These are phyloP conservation scores for Merluccius polli DNA, from an alignment of 2,797 vertebrate species.

Conservation along the genomic window DNA sequence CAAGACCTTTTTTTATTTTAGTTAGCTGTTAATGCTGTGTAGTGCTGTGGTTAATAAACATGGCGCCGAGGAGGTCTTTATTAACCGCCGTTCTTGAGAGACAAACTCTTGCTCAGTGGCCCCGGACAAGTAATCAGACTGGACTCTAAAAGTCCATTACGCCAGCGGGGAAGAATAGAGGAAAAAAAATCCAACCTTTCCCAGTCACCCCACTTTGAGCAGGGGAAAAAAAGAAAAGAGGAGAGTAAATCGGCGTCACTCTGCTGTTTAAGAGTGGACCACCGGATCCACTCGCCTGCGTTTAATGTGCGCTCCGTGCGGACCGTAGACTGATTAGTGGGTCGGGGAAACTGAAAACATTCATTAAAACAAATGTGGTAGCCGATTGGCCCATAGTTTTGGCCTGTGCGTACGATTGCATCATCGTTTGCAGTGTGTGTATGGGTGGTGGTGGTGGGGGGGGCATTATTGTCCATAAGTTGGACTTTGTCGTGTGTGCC, in stretches of 20 bases:
- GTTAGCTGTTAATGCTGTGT: constrained; percentile 29
- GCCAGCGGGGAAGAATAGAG: constrained; percentile 45
- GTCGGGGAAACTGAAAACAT: constrained; percentile 75
- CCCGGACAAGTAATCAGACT: constrained; percentile 70
- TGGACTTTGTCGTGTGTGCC: not conserved
- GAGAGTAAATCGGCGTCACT: constrained; percentile 91
- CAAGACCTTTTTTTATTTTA: constrained; percentile 31
- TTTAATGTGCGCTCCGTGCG: constrained; percentile 80
- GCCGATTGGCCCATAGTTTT: constrained; percentile 28
- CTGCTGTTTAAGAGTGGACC: constrained; percentile 82
- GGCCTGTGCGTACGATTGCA: constrained; percentile 23
- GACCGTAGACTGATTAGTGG: constrained; percentile 83
- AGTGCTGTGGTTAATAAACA: constrained; percentile 51
- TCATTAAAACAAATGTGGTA: constrained; percentile 85
- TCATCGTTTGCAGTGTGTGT: constrained; percentile 21
- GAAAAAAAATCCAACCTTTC: constrained; percentile 89
- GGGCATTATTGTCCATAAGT: no score
- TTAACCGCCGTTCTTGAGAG: constrained; percentile 56
- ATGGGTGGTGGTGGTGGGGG: no score
- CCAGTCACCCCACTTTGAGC: constrained; percentile 91
- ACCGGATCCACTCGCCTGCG: constrained; percentile 83
- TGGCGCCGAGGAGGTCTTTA: constrained; percentile 56
- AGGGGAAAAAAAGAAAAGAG: constrained; percentile 35
- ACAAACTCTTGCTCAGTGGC: constrained; percentile 53
- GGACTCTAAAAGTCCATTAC: constrained; percentile 82